phyloP scores from a whole-genome alignment of 1,140 invertebrate species.

The Lycorma delicatula region DNA sequence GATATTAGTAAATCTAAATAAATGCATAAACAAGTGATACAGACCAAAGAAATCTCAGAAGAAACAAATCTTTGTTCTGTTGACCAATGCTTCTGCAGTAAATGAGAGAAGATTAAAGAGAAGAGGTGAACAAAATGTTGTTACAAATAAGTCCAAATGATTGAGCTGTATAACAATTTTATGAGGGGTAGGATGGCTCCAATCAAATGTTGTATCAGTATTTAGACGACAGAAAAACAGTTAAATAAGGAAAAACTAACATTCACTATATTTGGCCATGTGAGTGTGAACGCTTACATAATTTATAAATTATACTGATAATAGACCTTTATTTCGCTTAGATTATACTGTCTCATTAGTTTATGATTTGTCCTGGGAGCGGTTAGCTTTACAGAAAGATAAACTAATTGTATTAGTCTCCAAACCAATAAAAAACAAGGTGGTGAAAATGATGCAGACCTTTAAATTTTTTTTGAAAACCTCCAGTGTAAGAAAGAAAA shows the following conservation, averaged over 20 bases:
- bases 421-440: too few relatives aligned
- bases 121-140: not conserved
- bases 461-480: too few relatives aligned
- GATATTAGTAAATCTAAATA: slow-evolving; percentile 3
- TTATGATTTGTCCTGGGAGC: too few relatives aligned
- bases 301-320: not conserved
- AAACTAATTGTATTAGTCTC: too few relatives aligned
- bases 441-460: too few relatives aligned
- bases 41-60: slow-evolving; percentile 14
- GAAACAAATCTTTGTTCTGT: slow-evolving; percentile 12
- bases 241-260: not conserved
- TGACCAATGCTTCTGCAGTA: slow-evolving; percentile 8
- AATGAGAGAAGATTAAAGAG: slow-evolving; percentile 1
- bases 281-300: not conserved
- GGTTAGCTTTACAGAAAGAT: too few relatives aligned
- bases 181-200: not conserved
- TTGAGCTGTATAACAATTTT: too few relatives aligned
- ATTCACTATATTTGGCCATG: too few relatives aligned
- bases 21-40: not conserved
- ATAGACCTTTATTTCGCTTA: too few relatives aligned
- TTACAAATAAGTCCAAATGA: too few relatives aligned
- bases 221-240: slow-evolving; percentile 3
- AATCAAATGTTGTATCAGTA: slow-evolving; percentile 6
- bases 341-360: too few relatives aligned
- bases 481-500: too few relatives aligned